Percentiles rank a stretch among this genome's conserved stretches.
Conservation (phyloP, 2,113 vertebrate species). For the Ifrita kowaldi region DNA sequence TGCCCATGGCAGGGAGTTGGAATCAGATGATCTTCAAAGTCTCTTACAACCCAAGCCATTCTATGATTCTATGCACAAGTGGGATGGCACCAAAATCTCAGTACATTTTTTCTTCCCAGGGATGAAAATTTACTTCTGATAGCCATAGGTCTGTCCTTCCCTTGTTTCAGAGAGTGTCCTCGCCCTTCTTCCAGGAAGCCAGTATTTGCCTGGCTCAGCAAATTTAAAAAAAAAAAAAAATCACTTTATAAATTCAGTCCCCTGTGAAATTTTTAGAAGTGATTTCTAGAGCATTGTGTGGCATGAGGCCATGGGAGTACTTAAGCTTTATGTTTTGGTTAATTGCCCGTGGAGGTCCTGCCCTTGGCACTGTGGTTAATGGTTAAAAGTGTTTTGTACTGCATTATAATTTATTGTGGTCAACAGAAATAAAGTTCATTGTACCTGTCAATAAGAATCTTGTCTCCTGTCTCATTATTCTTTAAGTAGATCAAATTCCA, state of each 20-base stretch:
- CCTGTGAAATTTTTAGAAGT: not conserved
- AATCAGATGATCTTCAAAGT: not conserved
- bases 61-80: not conserved
- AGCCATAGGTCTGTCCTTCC: not conserved
- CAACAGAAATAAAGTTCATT: not conserved
- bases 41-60: not conserved
- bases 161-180: not conserved
- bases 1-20: not conserved
- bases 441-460: not conserved
- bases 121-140: not conserved
- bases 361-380: not conserved
- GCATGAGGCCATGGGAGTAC: not conserved
- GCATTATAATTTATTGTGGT: not conserved
- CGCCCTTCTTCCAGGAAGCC: not conserved
- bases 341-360: not conserved
- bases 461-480: not conserved
- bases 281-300: not conserved
- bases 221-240: not conserved
- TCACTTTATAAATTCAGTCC: not conserved
- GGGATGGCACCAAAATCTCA: not conserved
- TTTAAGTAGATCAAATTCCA: not conserved
- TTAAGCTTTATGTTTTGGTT: not conserved
- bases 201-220: not conserved
- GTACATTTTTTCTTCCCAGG: not conserved
- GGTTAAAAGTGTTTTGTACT: not conserved